These are phyloP conservation scores for Machimus atricapillus DNA, from an alignment of 2,888 invertebrate species.

Conservation along the genomic window DNA sequence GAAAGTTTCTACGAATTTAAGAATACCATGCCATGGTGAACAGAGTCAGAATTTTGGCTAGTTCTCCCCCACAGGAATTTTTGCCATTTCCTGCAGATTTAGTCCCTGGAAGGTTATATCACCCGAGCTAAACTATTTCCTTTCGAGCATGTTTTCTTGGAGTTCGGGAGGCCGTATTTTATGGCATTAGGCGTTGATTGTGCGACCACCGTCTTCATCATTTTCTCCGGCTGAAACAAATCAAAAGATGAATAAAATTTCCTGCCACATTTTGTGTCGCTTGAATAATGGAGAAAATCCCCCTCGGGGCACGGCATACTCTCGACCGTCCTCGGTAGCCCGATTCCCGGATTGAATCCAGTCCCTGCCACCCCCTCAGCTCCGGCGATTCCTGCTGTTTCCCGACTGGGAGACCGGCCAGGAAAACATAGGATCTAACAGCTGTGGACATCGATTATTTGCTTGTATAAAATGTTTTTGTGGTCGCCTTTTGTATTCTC, in stretches of 20 bases:
- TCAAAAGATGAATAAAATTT: constrained; percentile 31
- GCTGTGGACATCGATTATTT: constrained; percentile 45
- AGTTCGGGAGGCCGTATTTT: neutral
- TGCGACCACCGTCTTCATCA: constrained; percentile 13
- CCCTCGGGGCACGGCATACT: neutral
- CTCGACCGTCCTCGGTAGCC: neutral
- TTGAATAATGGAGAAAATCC: constrained; percentile 14
- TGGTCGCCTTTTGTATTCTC: constrained; percentile 41
- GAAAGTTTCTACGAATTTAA: constrained; percentile 14
- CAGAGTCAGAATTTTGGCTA: neutral
- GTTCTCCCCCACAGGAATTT: neutral
- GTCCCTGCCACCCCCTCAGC: neutral
- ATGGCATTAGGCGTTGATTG: constrained; percentile 32
- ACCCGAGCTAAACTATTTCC: constrained; percentile 14
- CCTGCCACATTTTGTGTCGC: constrained; percentile 27
- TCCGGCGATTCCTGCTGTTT: neutral
- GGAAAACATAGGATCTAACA: constrained; percentile 11
- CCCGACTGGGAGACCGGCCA: neutral
- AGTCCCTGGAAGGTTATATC: neutral
- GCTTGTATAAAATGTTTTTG: constrained; percentile 43
- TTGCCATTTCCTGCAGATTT: neutral
- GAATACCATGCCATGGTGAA: neutral
- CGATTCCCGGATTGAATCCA: neutral
- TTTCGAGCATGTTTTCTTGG: neutral
- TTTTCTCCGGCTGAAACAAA: constrained; percentile 25